phyloP scores from a whole-genome alignment of 2,888 invertebrate genomes.

The Cantharis rufa region DNA sequence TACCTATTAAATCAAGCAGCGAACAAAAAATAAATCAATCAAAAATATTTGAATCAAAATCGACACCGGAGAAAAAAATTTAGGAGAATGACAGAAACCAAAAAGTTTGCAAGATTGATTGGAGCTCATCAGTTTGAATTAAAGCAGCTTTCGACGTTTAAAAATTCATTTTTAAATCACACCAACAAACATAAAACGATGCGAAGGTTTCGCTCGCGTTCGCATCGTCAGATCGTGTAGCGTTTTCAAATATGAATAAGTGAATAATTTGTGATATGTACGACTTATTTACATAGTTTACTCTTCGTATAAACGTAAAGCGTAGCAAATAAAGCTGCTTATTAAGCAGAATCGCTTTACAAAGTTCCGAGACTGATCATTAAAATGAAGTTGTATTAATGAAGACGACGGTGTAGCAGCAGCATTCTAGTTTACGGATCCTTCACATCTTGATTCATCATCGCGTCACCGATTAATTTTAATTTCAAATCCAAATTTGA shows the following conservation, averaged over 20 bases:
- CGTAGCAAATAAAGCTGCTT: constrained; percentile 9
- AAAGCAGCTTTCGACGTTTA: not conserved
- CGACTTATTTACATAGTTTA: not conserved
- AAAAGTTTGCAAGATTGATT: not conserved
- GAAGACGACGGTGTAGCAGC: constrained; percentile 16
- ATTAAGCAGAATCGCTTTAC: constrained; percentile 16
- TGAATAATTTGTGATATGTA: not conserved
- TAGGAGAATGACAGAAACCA: not conserved
- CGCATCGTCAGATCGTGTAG: not conserved
- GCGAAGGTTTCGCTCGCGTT: not conserved
- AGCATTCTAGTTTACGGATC: constrained; percentile 7
- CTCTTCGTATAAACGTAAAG: not conserved
- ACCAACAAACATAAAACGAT: not conserved
- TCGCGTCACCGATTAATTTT: constrained; percentile 26
- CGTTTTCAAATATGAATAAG: not conserved
- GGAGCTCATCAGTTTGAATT: constrained; percentile 1
- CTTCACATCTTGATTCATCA: constrained; percentile 16
- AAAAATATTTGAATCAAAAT: not conserved
- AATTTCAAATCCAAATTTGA: constrained; percentile 18
- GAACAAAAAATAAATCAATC: not conserved
- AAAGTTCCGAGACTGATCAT: constrained; percentile 24
- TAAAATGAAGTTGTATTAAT: constrained; percentile 26
- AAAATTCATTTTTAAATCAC: not conserved
- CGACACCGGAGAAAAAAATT: not conserved
- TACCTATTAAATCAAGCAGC: not conserved